phyloP scores from a whole-genome alignment of 2,797 vertebrate genomes.

The Malurus leucopterus region DNA sequence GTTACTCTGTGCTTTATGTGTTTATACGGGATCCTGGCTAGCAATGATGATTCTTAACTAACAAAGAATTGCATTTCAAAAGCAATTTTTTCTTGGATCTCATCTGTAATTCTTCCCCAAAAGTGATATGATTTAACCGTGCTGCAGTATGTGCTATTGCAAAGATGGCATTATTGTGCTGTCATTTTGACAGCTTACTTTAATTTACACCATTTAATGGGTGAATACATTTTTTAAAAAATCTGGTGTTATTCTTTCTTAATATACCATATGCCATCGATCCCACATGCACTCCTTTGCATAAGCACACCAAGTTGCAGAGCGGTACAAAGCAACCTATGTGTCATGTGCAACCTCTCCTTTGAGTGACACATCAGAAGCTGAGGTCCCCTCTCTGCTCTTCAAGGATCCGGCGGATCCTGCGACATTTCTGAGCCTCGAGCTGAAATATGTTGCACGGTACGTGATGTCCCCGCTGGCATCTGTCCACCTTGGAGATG shows the following conservation, averaged over 20 bases:
- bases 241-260: conserved; percentile 65
- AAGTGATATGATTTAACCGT: conserved; percentile 59
- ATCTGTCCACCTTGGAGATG: conserved; percentile 16
- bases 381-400: conserved; percentile 18
- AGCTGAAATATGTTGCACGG: background rate
- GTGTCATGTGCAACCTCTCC: conserved; percentile 33
- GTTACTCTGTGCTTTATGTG: conserved; percentile 55
- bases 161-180: conserved; percentile 71
- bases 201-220: conserved; percentile 73
- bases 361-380: conserved; percentile 35
- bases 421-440: background rate
- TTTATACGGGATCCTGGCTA: conserved; percentile 67
- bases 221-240: conserved; percentile 58
- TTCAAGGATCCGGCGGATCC: background rate
- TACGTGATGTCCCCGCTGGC: background rate
- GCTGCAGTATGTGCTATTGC: conserved; percentile 55
- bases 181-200: conserved; percentile 71
- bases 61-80: conserved; percentile 52
- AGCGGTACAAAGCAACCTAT: conserved; percentile 44
- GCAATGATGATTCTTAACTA: conserved; percentile 65
- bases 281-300: conserved; percentile 55
- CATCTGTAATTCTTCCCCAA: conserved; percentile 65
- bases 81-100: conserved; percentile 60
- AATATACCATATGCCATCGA: conserved; percentile 65
- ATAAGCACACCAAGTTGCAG: conserved; percentile 29